phyloP scores from a whole-genome alignment of 2,888 invertebrate genomes.

The Eledona agricola region DNA sequence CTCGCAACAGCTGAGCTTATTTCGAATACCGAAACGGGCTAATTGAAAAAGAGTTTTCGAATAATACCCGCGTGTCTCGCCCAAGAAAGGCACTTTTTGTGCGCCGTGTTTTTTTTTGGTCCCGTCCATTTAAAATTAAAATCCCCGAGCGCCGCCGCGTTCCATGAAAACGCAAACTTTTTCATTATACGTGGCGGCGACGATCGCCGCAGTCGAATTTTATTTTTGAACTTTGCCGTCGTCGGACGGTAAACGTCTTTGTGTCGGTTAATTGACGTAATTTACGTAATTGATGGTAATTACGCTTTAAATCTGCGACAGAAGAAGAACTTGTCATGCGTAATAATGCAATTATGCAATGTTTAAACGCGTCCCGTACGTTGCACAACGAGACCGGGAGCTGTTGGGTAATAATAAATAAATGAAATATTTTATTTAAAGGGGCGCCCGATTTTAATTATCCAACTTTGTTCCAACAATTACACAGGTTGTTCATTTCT shows the following conservation, averaged over 20 bases:
- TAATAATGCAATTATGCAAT: constrained; percentile 20
- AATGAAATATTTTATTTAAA: too few species aligned
- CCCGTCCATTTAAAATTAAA: not conserved
- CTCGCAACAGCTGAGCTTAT: not conserved
- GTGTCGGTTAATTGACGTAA: constrained; percentile 20
- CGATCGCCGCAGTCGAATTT: not conserved
- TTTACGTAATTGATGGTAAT: constrained; percentile 25
- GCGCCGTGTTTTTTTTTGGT: not conserved
- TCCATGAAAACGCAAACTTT: constrained; percentile 9
- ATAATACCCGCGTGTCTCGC: constrained; percentile 1
- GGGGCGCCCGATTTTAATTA: too few species aligned
- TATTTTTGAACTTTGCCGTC: constrained; percentile 1
- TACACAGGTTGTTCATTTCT: too few species aligned
- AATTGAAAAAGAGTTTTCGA: constrained; percentile 16
- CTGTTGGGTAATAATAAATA: too few species aligned
- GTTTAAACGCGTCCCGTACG: constrained; percentile 10
- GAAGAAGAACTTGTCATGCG: constrained; percentile 12
- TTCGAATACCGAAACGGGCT: too few species aligned
- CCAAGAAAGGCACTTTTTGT: not conserved
- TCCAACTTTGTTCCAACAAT: too few species aligned
- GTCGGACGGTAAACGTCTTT: constrained; percentile 9
- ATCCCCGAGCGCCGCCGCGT: not conserved
- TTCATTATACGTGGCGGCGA: not conserved
- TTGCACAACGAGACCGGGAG: too few species aligned
- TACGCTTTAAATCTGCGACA: constrained; percentile 14